Evolutionary conservation across 2,797 vertebrate species (phyloP), one percentile per base, ranked within the genome.

Genomic region (Sebastes dallii): DNA sequence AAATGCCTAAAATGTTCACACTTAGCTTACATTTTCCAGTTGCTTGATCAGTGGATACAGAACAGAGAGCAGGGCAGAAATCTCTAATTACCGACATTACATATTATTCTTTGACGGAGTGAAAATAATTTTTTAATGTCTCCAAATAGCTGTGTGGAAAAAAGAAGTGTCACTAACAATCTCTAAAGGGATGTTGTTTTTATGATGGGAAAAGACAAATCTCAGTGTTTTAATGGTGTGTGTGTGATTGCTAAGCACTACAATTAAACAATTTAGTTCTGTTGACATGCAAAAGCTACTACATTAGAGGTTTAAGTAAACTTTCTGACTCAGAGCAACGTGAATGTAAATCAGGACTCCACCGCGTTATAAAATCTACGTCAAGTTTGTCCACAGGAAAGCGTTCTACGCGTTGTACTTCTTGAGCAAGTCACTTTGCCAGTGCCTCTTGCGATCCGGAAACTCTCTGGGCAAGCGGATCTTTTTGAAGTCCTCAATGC

Each of bases 401-500:
- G 66, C 25, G 14, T n/a, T 80, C 88, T 95, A 96, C 0, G 94
- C 95, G 8, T 98, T 94, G 88, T 99, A 97, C 80, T 99, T 98
- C 87, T 94, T 96, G 12, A 99, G 96, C 84, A 99, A 93, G 89
- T 98, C 97, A 1, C 89, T 97, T 86, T 99, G 97, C 97, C 97
- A 98, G 91, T 96, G 95, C 77, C 97, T 92, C 82, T 97, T 98
- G 55, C 96, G 97, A 83, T 98, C 96, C 1, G 97, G 97, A 82
- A 99, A 99, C 27, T 84, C 84, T 0, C 87, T 58, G 2, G 97
- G 97, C 89, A 98, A 94, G 75, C 91, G 95, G 64, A 98, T 97
- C 91, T 94, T 97, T 75, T 92, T 95, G 81, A 97, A 97, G 75
- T 99, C 97, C 16, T 97, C 96, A 0, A 98, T 98, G 91, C 97